Base-by-base conservation (phyloP, 2,888 invertebrate species). In the Bimastos eiseni region DNA sequence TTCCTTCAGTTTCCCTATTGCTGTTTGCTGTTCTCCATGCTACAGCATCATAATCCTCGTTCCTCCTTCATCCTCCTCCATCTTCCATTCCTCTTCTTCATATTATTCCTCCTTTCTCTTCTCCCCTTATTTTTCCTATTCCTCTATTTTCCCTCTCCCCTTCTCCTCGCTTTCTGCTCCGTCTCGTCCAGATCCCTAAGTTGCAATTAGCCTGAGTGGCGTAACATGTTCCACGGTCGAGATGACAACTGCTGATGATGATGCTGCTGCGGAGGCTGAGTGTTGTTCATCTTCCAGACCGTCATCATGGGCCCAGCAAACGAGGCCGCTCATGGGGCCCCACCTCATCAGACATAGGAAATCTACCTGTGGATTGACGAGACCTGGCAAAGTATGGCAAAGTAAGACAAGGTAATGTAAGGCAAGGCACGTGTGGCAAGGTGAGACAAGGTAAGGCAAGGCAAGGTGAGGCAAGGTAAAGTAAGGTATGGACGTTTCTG, bases 171-270 rank as follows among this genome's bases (percentile, higher is more conserved):
- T 70, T 70, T 13, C 70, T n/a, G 30, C 8, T n/a, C 70, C 30
- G 13, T 70, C 13, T 70, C 30, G 8, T n/a, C 70, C 70, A 70
- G 70, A n/a, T 70, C 70, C 70, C 70, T n/a, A 70, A 70, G 70
- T 70, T 70, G n/a, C 70, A 70, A 70, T 70, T 70, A 70, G 70
- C 70, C 70, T 70, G 70, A 70, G 70, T 70, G 70, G 70, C 70
- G 70, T 70, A n/a, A 11, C 70, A 70, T 70, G 70, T 70, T 70
- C 70, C 70, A 30, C 70, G 70, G 30, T 70, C n/a, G 70, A 70
- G 70, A 70, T 70, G 41, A 70, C 70, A 8, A n/a, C 70, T 11
- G n/a, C 30, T 70, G 70, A 2, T 70, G 70, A 30, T 70, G n/a
- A 30, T 70, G 13, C n/a, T 30, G n/a, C 3, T 2, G n/a, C 70